A percentile compares a stretch with the other conserved stretches of the same genome.
Evolutionary conservation across 2,888 invertebrate genomes (phyloP).

Genomic region (Eudemis profundana): DNA sequence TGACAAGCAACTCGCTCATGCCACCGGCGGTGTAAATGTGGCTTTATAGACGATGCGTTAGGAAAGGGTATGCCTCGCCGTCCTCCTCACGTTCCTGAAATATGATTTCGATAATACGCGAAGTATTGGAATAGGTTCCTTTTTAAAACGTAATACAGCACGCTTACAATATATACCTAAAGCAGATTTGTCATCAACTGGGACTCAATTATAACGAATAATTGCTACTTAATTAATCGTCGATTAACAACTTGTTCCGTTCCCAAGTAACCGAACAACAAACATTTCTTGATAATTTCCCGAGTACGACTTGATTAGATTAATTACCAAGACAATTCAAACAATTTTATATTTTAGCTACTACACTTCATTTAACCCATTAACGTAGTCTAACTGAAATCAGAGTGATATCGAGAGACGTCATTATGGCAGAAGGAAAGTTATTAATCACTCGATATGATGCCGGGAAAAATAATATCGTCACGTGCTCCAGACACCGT

Average conservation of each 20-base stretch:
- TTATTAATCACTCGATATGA: slow-evolving; percentile 82
- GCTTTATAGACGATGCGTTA: slow-evolving; percentile 72
- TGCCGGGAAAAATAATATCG: slow-evolving; percentile 80
- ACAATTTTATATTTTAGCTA: slow-evolving; percentile 56
- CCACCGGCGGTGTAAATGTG: slow-evolving; percentile 57
- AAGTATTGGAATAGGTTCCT: slow-evolving; percentile 77
- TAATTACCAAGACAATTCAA: slow-evolving; percentile 37
- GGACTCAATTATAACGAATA: slow-evolving; percentile 1
- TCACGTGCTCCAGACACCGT: slow-evolving; percentile 80
- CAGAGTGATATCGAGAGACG: slow-evolving; percentile 64
- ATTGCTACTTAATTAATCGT: slow-evolving; percentile 8
- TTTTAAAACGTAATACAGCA: slow-evolving; percentile 67
- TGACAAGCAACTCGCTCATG: slow-evolving; percentile 42
- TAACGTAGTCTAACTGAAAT: slow-evolving; percentile 53
- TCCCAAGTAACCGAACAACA: slow-evolving; percentile 26
- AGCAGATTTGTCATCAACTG: neutral
- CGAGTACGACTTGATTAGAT: slow-evolving; percentile 7
- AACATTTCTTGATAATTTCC: slow-evolving; percentile 17
- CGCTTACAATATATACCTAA: neutral
- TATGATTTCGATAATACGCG: slow-evolving; percentile 84
- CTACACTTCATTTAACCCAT: slow-evolving; percentile 61
- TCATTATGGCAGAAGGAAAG: slow-evolving; percentile 73
- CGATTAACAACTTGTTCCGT: slow-evolving; percentile 20
- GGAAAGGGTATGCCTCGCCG: slow-evolving; percentile 78
- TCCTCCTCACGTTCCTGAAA: slow-evolving; percentile 79